Evolutionary conservation across 2,888 invertebrate species (phyloP).

Genomic region (Conomelus anceps): DNA sequence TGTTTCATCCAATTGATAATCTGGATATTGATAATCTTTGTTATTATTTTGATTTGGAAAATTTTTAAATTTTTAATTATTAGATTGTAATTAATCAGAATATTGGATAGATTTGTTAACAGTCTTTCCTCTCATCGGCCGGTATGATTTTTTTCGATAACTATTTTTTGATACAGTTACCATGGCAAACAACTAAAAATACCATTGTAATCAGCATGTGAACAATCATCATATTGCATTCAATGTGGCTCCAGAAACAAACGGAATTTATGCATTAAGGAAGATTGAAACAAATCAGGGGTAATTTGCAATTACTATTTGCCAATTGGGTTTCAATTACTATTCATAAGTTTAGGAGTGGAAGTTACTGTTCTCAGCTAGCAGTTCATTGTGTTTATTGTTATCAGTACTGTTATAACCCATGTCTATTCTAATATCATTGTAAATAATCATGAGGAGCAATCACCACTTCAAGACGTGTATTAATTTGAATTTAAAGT

Average conservation of each 20-base stretch:
- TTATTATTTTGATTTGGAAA: too few relatives aligned
- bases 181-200: too few relatives aligned
- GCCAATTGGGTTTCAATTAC: neutral
- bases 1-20: too few relatives aligned
- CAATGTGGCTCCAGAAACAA: neutral
- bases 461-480: neutral
- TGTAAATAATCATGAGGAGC: neutral
- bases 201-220: too few relatives aligned
- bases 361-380: neutral
- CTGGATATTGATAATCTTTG: too few relatives aligned
- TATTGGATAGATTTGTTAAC: too few relatives aligned
- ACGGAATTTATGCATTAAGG: neutral
- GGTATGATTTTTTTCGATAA: too few relatives aligned
- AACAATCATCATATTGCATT: neutral
- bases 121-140: too few relatives aligned
- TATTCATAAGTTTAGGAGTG: neutral
- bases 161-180: too few relatives aligned
- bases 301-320: neutral
- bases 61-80: too few relatives aligned
- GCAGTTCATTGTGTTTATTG: neutral
- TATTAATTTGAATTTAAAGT: neutral
- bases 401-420: neutral
- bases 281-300: neutral
- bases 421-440: neutral
- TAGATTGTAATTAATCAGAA: too few relatives aligned